Percentiles rank a stretch among this genome's conserved stretches.
These are phyloP conservation scores for Reticulitermes lucifugus DNA, from an alignment of 2,888 invertebrate species.

Conservation along the genomic window DNA sequence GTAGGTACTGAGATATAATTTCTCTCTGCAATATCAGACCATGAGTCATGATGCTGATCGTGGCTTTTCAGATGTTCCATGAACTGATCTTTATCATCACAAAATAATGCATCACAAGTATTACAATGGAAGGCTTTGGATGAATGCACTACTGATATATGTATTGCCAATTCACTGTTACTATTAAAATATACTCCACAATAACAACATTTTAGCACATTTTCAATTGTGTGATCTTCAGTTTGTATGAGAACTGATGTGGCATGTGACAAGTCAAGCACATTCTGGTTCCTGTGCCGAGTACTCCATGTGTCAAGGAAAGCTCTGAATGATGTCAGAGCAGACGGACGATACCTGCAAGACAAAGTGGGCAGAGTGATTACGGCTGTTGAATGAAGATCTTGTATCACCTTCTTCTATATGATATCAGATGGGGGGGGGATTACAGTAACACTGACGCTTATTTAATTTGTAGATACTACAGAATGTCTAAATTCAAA, in stretches of 20 bases:
- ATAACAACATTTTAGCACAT: neutral
- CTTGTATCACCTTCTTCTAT: constrained; percentile 1
- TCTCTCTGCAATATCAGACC: neutral
- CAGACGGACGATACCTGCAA: constrained; percentile 47
- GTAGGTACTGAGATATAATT: neutral
- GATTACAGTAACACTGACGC: no score
- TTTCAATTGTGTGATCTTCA: constrained; percentile 5
- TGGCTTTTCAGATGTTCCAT: constrained; percentile 8
- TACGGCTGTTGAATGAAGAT: constrained; percentile 14
- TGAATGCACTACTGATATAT: constrained; percentile 12
- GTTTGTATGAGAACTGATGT: neutral
- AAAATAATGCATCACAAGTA: constrained; percentile 30
- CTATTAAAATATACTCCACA: constrained; percentile 20
- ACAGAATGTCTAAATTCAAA: no score
- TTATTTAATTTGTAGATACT: no score
- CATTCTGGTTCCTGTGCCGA: constrained; percentile 19
- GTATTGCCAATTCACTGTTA: constrained; percentile 24
- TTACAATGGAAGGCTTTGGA: constrained; percentile 17
- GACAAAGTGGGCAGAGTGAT: constrained; percentile 39
- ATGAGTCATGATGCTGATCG: neutral
- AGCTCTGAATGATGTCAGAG: constrained; percentile 44
- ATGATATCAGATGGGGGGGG: neutral
- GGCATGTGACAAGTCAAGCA: neutral
- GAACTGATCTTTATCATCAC: neutral
- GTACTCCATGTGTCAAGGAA: constrained; percentile 31